Base-by-base conservation (phyloP, 2,888 invertebrate genomes). In the Malthinus flaveolus region DNA sequence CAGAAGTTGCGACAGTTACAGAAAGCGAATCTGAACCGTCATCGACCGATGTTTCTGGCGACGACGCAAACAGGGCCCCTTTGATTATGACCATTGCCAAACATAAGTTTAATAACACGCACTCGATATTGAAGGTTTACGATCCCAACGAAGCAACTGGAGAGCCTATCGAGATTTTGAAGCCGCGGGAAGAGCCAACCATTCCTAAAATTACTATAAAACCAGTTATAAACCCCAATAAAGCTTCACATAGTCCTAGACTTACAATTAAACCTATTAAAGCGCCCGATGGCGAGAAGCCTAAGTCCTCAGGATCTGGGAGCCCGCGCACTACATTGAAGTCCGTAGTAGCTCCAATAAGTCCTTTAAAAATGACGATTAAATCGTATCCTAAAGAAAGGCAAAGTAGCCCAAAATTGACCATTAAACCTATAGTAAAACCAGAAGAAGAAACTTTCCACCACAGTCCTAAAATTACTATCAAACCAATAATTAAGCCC, bases 181-280 rank as follows among this genome's bases (percentile, higher is more conserved):
- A 34, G 75, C 71, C 47, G 23, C 15, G 68, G 73, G 52, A 72
- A 73, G 2, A 74, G 44, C 47, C 61, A 23, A 69, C 65, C 23
- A 70, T 68, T 57, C 82, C 83, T 71, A 82, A 82, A 77, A 77
- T 83, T 73, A 82, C 82, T 73, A 82, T 83, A 64, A 83, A 82
- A 77, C 66, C 68, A 11, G 32, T 36, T 49, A 46, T 57, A 50
- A 54, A 54, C 45, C 6, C 46, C 45, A 12, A n/a, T 49, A 31
- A 53, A 54, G 54, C 12, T 1, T 64, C 56, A 8, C 63, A 68
- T 51, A 70, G 67, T 52, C 82, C 82, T 65, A 85, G 84, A 76
- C 73, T 84, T 48, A 84, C 83, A 61, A 85, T 85, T 61, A 85
- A 85, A 76, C 83, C 85, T 4, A 78, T 85, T 58, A 77, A 77